Evolutionary conservation across 2,797 vertebrate species (phyloP), one percentile per base, ranked within the genome.

Genomic region (Sylvilagus floridanus): DNA sequence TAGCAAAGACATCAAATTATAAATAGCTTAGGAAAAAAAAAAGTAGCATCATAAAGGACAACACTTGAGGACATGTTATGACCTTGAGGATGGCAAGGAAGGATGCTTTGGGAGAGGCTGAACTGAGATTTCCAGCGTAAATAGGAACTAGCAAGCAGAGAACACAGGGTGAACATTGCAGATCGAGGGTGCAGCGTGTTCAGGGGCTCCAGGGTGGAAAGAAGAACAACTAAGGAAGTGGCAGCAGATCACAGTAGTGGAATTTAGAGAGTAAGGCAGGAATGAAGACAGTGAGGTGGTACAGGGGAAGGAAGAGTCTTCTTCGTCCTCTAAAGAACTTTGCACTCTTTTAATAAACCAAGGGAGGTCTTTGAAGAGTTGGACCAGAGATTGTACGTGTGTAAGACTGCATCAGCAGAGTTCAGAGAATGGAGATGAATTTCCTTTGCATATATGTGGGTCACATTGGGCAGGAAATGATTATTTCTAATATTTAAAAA

Each of bases 21-120:
- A 75, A 66, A 66, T 50, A 12, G 9, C 24, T 93, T 94, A 47
- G 42, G 42, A 47, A 47, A 9, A 47, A 88, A 92, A 88, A 92
- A 94, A 72, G 22, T 6, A 50, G 9, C 76, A 35, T 83, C 68
- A 77, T 76, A 84, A 85, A 69, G 79, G 26, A 42, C 16, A 73
- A 50, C 32, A 11, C 24, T 92, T 50, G 32, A 47, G 11, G 26
- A 72, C 1, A 32, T 68, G 82, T 63, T 63, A 28, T 95, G 72
- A 32, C 30, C 11, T 60, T 73, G 13, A 57, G 54, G 7, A 14
- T 90, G 17, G 57, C 24, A 93, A 82, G 68, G 24, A 92, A 78
- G 84, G 32, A 78, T 5, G 50, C 42, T 85, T 85, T 52, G 16
- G 28, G 26, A 13, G 83, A 69, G 8, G 52, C 13, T 93, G 37